Evolutionary conservation across 2,113 vertebrate species (phyloP).

Genomic region (Hippopotamus amphibius): DNA sequence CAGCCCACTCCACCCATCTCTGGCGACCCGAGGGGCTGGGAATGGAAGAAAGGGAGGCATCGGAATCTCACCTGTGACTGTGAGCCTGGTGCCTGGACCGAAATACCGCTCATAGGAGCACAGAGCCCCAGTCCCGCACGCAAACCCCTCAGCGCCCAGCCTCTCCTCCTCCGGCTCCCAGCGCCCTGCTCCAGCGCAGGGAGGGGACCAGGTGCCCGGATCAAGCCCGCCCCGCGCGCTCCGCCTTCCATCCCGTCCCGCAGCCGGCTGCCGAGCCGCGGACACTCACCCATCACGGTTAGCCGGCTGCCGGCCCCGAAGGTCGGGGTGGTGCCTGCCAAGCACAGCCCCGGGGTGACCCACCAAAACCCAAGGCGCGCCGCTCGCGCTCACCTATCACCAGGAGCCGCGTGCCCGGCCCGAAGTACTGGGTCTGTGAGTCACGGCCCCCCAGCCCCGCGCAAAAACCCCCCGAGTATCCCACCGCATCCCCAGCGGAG

Average conservation of each 20-base stretch:
- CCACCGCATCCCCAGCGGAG: accelerated
- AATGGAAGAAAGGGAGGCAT: accelerated
- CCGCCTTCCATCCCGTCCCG: neutral
- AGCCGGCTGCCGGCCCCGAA: slow-evolving; percentile 53
- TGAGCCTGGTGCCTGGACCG: slow-evolving; percentile 54
- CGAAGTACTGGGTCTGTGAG: slow-evolving; percentile 40
- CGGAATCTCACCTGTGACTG: slow-evolving; percentile 5
- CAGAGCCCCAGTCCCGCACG: neutral
- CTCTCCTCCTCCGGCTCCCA: accelerated
- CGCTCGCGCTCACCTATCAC: slow-evolving; percentile 69
- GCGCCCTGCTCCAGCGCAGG: neutral
- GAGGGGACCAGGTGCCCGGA: too few species aligned
- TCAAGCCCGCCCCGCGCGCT: accelerated
- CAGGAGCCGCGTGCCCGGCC: slow-evolving; percentile 53
- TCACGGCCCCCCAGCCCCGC: neutral
- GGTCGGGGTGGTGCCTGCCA: accelerated
- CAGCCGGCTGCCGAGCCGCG: neutral
- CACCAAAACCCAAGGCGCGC: neutral
- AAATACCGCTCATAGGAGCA: slow-evolving; percentile 55
- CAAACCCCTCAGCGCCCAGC: slow-evolving; percentile 8
- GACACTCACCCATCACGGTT: neutral
- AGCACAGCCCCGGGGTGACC: neutral
- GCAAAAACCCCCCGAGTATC: neutral
- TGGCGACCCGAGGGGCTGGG: neutral
- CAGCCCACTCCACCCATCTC: neutral